Base-by-base conservation (phyloP, 2,797 vertebrate genomes). In the Gadopsis bispinosus region DNA sequence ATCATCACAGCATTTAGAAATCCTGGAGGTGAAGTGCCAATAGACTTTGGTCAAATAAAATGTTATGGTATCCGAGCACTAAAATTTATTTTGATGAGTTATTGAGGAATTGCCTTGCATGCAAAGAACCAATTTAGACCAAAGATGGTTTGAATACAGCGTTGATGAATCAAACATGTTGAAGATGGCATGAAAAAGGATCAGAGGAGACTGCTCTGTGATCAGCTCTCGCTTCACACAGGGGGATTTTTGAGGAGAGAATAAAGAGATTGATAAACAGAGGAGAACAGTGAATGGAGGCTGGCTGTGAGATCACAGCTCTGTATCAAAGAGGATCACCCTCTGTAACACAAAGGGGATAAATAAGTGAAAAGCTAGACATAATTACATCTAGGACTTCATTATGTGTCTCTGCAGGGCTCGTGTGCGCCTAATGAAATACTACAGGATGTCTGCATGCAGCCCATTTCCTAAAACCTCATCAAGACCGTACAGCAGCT, bases 311-410 rank as follows among this genome's bases (percentile, higher is more conserved):
- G 69, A 80, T 77, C 65, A 56, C 43, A 47, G 64, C 48, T 80
- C 53, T 13, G 1, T 54, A 67, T 77, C 74, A 75, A 82, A 87
- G 79, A 79, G 33, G 37, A 58, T 67, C 48, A 17, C 45, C 72
- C 69, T 70, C 50, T 55, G 83, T 29, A 53, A 77, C 66, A 87
- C 55, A 79, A 81, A 81, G 50, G 45, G 48, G 73, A 66, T 75
- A 72, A 87, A 89, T 66, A 82, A 87, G 76, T 19, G 47, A 75
- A 69, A 79, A 73, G 58, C 31, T 10, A 20, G 66, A 26, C 66
- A 67, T 81, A 80, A 88, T 82, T 75, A 73, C 70, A 87, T 81
- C 67, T 51, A 55, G 65, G 48, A 75, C 62, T 87, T 83, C 71
- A 83, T 85, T 77, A 83, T 35, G 37, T 41, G 22, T 66, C 66